Evolutionary conservation across 2,888 invertebrate genomes (phyloP).

Genomic region (Pyrocoelia pectoralis): DNA sequence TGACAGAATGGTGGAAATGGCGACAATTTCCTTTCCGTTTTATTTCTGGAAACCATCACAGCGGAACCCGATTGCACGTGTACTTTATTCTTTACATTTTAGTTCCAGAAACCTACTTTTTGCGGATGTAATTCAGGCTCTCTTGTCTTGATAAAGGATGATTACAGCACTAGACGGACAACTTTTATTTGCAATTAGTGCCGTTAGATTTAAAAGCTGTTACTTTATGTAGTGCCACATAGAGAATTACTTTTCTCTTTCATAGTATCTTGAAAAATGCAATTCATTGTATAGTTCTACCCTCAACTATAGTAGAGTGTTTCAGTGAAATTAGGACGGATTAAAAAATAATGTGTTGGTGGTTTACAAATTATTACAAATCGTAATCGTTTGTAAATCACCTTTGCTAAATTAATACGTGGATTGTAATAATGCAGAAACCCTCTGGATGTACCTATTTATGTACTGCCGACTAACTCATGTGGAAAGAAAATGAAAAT

Average conservation of each 20-base stretch:
- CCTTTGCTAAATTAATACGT: too few relatives aligned
- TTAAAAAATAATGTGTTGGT: too few relatives aligned
- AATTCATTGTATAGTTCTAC: background rate
- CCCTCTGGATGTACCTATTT: too few relatives aligned
- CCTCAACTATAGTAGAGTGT: too few relatives aligned
- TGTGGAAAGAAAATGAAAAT: too few relatives aligned
- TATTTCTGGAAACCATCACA: slow-evolving; percentile 8
- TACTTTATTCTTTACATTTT: slow-evolving; percentile 8
- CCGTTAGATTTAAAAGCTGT: background rate
- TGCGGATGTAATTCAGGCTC: slow-evolving; percentile 5
- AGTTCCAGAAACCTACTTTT: slow-evolving; percentile 5
- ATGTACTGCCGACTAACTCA: too few relatives aligned
- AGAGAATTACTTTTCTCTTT: slow-evolving; percentile 2
- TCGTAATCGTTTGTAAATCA: too few relatives aligned
- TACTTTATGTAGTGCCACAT: background rate
- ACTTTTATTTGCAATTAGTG: slow-evolving; percentile 8
- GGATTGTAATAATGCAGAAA: too few relatives aligned
- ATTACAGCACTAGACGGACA: slow-evolving; percentile 6
- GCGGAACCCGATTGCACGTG: slow-evolving; percentile 11
- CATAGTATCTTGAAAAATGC: background rate
- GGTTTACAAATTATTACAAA: too few relatives aligned
- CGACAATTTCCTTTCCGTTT: slow-evolving; percentile 12
- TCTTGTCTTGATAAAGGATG: slow-evolving; percentile 10
- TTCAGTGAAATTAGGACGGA: too few relatives aligned
- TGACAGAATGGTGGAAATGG: slow-evolving; percentile 11